Evolutionary conservation across 2,797 vertebrate species (phyloP), one percentile per base, ranked within the genome.

Genomic region (Sternotherus odoratus): DNA sequence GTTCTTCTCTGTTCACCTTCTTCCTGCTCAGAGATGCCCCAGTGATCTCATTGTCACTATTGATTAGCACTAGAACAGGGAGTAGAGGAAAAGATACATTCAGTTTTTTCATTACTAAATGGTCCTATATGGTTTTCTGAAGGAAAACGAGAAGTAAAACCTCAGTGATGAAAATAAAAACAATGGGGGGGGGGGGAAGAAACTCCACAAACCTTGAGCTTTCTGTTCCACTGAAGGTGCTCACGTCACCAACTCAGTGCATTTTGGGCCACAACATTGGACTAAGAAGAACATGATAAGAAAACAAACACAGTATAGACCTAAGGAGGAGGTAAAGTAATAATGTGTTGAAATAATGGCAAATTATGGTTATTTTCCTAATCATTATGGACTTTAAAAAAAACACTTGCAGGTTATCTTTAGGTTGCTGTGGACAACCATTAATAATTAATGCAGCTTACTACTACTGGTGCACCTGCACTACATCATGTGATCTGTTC

Each of bases 71-170:
- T 36, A 43, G n/a, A 93, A 46, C 77, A 48, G 19, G 26, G 87
- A 78, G 89, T 3, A 87, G 50, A 12, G 13, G 91, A 86, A 84
- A 85, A 0, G 0, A 26, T 7, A 23, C 84, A 21, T 50, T 60
- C 78, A 75, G 54, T 63, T 79, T 91, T 48, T 11, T 39, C 19
- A 10, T 74, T 75, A 85, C 46, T 63, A 54, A 79, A n/a, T 43
- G 21, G 10, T 21, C 78, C 33, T n/a, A 6, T 33, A 84, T 77
- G 28, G 51, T 84, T 87, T 89, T 54, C 78, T 77, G 15, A 90
- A 72, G 56, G 69, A 82, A 95, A 94, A 84, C 21, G 13, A 79
- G 91, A 89, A 54, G 79, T 17, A 51, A 91, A 95, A 91, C 83
- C 15, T 69, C 46, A 87, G 82, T 63, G 33, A 16, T 63, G 16